Conservation (phyloP, 2,113 vertebrate species). For the Scalopus aquaticus region DNA sequence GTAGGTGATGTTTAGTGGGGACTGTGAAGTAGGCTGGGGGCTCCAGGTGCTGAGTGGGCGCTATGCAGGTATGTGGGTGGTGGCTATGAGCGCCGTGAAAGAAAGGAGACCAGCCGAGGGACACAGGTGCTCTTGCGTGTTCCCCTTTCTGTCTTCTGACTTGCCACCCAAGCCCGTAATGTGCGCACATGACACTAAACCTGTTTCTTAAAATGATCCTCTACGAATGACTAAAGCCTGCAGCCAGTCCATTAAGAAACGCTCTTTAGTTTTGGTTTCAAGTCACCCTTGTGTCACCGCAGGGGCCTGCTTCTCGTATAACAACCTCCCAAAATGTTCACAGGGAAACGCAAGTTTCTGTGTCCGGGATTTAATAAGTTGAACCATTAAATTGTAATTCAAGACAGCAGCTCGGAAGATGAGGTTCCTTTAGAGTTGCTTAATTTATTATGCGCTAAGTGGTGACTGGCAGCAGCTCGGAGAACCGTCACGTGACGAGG, state of each 20-base stretch:
- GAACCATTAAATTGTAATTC: background rate
- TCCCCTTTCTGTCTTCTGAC: background rate
- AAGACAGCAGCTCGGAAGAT: background rate
- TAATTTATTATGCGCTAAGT: background rate
- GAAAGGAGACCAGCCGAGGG: background rate
- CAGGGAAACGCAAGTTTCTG: background rate
- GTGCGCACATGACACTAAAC: background rate
- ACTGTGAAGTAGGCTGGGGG: background rate
- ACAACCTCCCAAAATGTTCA: background rate
- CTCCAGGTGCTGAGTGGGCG: too few species aligned
- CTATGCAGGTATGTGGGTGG: background rate
- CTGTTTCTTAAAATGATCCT: background rate
- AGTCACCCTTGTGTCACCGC: background rate
- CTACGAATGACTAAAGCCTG: background rate
- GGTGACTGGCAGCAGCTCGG: background rate
- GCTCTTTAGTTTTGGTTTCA: background rate
- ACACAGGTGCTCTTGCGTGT: background rate
- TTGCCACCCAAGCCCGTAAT: background rate
- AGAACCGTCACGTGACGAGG: background rate
- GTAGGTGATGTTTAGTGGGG: background rate
- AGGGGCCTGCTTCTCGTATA: background rate
- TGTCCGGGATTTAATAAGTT: background rate
- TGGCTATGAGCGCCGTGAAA: background rate
- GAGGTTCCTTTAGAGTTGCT: background rate
- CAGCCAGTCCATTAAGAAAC: background rate